These are phyloP conservation scores for Minunthozetes semirufus DNA, from an alignment of 2,888 invertebrate genomes.

Conservation along the genomic window DNA sequence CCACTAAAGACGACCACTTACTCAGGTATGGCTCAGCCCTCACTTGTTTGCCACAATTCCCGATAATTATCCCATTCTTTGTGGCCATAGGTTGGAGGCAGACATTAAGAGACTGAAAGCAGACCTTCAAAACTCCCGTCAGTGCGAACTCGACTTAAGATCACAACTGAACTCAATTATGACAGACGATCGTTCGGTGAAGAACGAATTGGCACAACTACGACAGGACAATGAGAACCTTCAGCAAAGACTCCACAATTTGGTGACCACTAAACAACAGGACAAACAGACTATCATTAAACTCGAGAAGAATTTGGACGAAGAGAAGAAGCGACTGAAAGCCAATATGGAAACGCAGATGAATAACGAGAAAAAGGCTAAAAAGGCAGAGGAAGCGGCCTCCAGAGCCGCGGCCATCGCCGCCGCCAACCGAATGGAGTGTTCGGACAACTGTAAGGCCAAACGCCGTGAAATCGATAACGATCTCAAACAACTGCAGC, in stretches of 20 bases:
- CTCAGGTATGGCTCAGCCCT: not conserved
- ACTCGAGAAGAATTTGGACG: constrained; percentile 72
- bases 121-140: constrained; percentile 66
- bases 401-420: constrained; percentile 48
- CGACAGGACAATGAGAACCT: constrained; percentile 80
- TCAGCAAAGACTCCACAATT: constrained; percentile 72
- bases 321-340: constrained; percentile 70
- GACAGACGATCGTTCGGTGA: constrained; percentile 61
- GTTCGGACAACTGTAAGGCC: constrained; percentile 61
- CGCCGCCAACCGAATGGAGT: constrained; percentile 47
- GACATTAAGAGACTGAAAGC: constrained; percentile 64
- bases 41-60: not conserved
- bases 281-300: constrained; percentile 68
- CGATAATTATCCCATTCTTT: not conserved
- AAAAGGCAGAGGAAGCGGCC: constrained; percentile 57
- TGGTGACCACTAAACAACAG: constrained; percentile 63
- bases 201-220: constrained; percentile 66
- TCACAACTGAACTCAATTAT: constrained; percentile 60
- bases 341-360: constrained; percentile 66
- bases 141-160: constrained; percentile 64
- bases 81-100: constrained; percentile 57
- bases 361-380: constrained; percentile 63
- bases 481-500: constrained; percentile 60
- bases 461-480: constrained; percentile 59
- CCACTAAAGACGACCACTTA: constrained; percentile 46